These are phyloP conservation scores for Vulpes vulpes DNA, from an alignment of 2,113 vertebrate species.

Conservation along the genomic window DNA sequence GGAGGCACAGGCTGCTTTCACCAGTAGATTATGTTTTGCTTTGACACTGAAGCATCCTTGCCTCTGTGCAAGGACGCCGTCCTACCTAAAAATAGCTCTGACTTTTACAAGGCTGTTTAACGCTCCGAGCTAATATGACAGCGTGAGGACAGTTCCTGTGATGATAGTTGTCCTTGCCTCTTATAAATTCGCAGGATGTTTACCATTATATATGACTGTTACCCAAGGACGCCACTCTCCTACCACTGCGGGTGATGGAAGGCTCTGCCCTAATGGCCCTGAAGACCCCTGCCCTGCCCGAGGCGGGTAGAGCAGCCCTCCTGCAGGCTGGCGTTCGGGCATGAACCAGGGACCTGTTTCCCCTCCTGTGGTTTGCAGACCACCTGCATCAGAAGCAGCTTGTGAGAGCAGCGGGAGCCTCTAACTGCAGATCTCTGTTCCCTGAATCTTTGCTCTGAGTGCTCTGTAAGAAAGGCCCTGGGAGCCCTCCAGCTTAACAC, in stretches of 20 bases:
- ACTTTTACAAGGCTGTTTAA: not conserved
- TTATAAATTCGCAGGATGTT: not conserved
- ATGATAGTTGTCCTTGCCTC: not conserved
- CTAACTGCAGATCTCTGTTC: not conserved
- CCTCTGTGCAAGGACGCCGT: not conserved
- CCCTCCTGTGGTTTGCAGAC: not conserved
- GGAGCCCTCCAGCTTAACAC: too few relatives aligned
- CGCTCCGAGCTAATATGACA: not conserved
- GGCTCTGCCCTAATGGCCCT: not conserved
- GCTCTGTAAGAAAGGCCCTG: not conserved
- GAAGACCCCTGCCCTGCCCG: not conserved
- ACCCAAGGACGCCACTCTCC: not conserved
- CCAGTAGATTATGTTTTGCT: not conserved
- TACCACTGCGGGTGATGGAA: too few relatives aligned
- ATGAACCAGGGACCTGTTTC: not conserved
- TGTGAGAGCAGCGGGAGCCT: too few relatives aligned
- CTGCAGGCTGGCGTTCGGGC: not conserved
- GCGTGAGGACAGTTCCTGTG: not conserved
- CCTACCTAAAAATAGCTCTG: not conserved
- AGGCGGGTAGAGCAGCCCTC: not conserved
- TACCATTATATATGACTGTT: not conserved
- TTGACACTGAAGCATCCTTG: not conserved
- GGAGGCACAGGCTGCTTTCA: not conserved
- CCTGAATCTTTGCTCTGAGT: not conserved
- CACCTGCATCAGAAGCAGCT: not conserved